Percentiles rank a stretch among this genome's conserved stretches.
phyloP scores from a whole-genome alignment of 2,888 invertebrate species.

The Esperia sulphurella region DNA sequence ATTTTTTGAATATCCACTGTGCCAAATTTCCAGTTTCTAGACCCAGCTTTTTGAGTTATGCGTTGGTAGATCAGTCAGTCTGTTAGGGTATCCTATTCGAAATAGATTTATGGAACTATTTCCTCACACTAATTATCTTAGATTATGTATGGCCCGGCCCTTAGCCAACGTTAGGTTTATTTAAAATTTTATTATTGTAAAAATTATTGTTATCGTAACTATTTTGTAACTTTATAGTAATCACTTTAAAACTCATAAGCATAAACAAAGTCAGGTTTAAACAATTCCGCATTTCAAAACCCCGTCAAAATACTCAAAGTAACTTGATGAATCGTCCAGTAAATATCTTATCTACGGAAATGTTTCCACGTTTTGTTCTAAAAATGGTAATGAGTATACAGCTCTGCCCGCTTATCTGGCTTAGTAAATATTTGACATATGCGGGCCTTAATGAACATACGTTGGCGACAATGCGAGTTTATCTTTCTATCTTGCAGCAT shows the following conservation, averaged over 20 bases:
- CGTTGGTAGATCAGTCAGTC: no score
- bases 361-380: conserved; percentile 32
- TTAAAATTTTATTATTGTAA: no score
- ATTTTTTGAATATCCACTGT: no score
- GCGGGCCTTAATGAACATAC: conserved; percentile 54
- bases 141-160: no score
- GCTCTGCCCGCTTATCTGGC: conserved; percentile 39
- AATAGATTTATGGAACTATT: no score
- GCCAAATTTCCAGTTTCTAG: no score
- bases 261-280: background rate
- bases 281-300: background rate
- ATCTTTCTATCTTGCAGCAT: conserved; percentile 36
- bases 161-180: no score
- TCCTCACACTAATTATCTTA: no score
- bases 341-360: conserved; percentile 29
- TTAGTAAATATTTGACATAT: conserved; percentile 59
- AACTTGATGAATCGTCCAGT: conserved; percentile 11
- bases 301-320: conserved; percentile 8
- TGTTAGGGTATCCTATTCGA: no score
- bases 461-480: conserved; percentile 36
- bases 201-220: no score
- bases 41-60: no score
- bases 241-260: background rate
- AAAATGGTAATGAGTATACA: conserved; percentile 40
- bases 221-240: background rate